These are phyloP conservation scores for Euglossa dilemma DNA, from an alignment of 1,140 invertebrate genomes.

Conservation along the genomic window DNA sequence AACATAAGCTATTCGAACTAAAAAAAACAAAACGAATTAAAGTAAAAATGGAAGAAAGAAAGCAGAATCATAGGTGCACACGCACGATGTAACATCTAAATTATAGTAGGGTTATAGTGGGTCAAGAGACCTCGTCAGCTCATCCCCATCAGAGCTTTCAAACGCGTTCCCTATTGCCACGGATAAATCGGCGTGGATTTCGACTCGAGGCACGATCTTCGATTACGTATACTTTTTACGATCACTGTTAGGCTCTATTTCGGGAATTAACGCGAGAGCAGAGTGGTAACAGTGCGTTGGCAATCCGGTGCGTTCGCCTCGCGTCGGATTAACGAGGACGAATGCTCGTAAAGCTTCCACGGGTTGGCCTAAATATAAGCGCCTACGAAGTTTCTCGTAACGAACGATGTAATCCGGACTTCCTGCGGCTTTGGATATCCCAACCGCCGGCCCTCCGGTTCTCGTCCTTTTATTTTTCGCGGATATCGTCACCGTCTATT, in stretches of 20 bases:
- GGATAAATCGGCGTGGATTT: slow-evolving; percentile 1
- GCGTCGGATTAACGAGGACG: slow-evolving; percentile 75
- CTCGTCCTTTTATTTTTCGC: slow-evolving; percentile 5
- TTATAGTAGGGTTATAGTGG: too few relatives aligned
- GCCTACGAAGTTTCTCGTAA: slow-evolving; percentile 60
- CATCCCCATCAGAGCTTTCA: too few relatives aligned
- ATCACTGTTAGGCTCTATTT: slow-evolving; percentile 73
- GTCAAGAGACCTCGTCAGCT: too few relatives aligned
- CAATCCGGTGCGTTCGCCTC: slow-evolving; percentile 61
- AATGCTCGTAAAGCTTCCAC: slow-evolving; percentile 74
- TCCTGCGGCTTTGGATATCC: slow-evolving; percentile 60
- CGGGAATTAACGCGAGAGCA: slow-evolving; percentile 69
- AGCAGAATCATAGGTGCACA: too few relatives aligned
- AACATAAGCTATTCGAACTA: too few relatives aligned
- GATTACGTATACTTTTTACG: slow-evolving; percentile 61
- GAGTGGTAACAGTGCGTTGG: slow-evolving; percentile 60
- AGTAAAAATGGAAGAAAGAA: too few relatives aligned
- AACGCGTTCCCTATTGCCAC: too few relatives aligned
- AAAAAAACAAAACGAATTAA: too few relatives aligned
- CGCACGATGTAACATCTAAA: too few relatives aligned
- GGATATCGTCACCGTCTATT: not conserved
- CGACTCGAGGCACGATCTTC: slow-evolving; percentile 54
- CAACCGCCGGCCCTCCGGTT: not conserved
- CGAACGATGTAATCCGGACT: slow-evolving; percentile 64
- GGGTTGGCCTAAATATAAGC: slow-evolving; percentile 78